Percentiles rank a stretch among this genome's conserved stretches.
These are phyloP conservation scores for Ectemnius lituratus DNA, from an alignment of 2,888 invertebrate species.

Conservation along the genomic window DNA sequence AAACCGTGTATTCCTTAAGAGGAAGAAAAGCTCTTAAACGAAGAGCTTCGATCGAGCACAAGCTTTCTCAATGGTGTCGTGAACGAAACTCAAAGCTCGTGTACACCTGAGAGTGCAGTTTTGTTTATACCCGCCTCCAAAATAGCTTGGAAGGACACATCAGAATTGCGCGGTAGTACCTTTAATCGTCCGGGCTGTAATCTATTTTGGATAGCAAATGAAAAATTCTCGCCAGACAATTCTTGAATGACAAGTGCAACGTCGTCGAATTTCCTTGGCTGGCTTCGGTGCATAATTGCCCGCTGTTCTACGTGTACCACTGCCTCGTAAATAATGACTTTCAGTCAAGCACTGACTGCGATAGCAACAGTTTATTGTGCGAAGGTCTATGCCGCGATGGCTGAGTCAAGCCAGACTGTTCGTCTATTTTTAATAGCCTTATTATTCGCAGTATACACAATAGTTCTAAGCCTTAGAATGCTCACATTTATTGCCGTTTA, in stretches of 20 bases:
- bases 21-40: not conserved
- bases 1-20: not conserved
- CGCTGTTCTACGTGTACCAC: too few relatives aligned
- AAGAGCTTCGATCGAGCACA: not conserved
- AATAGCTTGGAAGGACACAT: constrained; percentile 2
- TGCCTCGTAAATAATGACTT: too few relatives aligned
- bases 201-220: too few relatives aligned
- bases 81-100: not conserved
- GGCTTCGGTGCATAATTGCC: too few relatives aligned
- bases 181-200: too few relatives aligned
- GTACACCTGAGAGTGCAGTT: not conserved
- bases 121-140: constrained; percentile 2
- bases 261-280: too few relatives aligned
- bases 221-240: too few relatives aligned
- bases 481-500: too few relatives aligned
- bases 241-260: too few relatives aligned
- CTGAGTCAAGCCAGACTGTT: not conserved
- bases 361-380: not conserved
- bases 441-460: not conserved
- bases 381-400: not conserved
- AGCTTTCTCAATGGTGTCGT: not conserved
- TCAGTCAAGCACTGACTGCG: too few relatives aligned
- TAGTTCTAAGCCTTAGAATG: not conserved
- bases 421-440: not conserved
- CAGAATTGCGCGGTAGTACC: not conserved